Conservation (phyloP, 2,113 vertebrate genomes). For the Xiphophorus couchianus region DNA sequence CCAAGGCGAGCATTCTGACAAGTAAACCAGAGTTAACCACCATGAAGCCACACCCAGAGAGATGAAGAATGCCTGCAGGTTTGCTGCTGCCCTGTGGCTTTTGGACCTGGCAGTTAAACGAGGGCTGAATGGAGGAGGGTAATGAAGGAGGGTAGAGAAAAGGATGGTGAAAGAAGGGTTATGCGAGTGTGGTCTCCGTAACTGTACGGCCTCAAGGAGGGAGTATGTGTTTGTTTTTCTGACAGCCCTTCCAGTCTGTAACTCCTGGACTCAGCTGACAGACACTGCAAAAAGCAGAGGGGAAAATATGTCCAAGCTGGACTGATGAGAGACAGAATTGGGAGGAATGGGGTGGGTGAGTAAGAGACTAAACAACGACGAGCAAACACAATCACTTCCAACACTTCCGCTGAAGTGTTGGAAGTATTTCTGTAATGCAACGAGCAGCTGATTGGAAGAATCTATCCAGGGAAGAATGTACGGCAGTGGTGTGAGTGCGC, state of each 20-base stretch:
- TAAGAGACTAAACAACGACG: neutral
- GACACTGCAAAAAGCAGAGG: slow-evolving; percentile 43
- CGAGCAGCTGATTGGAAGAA: slow-evolving; percentile 61
- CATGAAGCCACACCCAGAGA: slow-evolving; percentile 52
- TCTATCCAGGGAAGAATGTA: slow-evolving; percentile 52
- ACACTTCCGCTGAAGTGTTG: slow-evolving; percentile 11
- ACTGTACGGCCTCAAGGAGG: slow-evolving; percentile 44
- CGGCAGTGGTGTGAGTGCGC: neutral
- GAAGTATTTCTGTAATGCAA: slow-evolving; percentile 48
- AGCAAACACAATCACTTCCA: slow-evolving; percentile 29
- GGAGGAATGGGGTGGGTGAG: no score
- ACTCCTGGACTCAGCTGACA: slow-evolving; percentile 58
- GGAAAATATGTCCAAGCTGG: slow-evolving; percentile 36
- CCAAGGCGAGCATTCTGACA: slow-evolving; percentile 51
- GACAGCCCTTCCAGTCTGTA: slow-evolving; percentile 30
- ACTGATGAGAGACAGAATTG: slow-evolving; percentile 25
- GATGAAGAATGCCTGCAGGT: slow-evolving; percentile 48
- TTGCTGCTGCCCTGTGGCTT: slow-evolving; percentile 48
- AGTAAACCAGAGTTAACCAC: slow-evolving; percentile 35
- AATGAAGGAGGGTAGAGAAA: slow-evolving; percentile 15
- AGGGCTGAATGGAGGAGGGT: slow-evolving; percentile 1
- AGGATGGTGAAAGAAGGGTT: slow-evolving; percentile 48
- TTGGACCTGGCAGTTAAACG: slow-evolving; percentile 8
- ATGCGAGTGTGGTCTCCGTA: slow-evolving; percentile 67
- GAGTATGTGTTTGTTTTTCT: slow-evolving; percentile 72